These are phyloP conservation scores for Macrosteles quadrilineatus DNA, from an alignment of 1,140 invertebrate genomes.

Conservation along the genomic window DNA sequence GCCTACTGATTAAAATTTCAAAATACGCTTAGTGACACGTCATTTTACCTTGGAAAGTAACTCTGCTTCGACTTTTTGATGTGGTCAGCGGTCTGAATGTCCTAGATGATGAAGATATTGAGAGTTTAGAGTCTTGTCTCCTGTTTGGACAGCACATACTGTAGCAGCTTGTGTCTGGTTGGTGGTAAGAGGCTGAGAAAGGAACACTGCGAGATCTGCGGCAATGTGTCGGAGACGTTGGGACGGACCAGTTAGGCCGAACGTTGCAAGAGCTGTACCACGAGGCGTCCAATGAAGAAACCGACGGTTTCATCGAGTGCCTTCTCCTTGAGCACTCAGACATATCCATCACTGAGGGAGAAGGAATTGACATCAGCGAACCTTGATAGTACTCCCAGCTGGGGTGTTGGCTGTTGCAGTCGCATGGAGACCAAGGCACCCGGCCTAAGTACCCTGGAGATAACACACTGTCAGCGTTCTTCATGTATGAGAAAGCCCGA, in stretches of 20 bases:
- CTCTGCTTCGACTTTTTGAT: slow-evolving; percentile 42
- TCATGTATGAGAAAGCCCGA: slow-evolving; percentile 45
- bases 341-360: slow-evolving; percentile 28
- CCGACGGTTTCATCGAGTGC: slow-evolving; percentile 43
- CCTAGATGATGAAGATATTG: slow-evolving; percentile 20
- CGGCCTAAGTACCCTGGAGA: slow-evolving; percentile 37
- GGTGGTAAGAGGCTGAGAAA: slow-evolving; percentile 22
- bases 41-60: slow-evolving; percentile 56
- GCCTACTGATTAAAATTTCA: too few relatives aligned
- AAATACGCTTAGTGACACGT: too few relatives aligned
- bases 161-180: neutral
- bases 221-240: slow-evolving; percentile 55
- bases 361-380: slow-evolving; percentile 31
- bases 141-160: slow-evolving; percentile 13
- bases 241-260: slow-evolving; percentile 55
- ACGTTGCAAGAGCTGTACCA: slow-evolving; percentile 46
- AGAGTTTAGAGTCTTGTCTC: slow-evolving; percentile 10
- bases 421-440: slow-evolving; percentile 39
- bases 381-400: slow-evolving; percentile 46
- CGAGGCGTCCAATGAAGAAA: slow-evolving; percentile 53
- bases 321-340: slow-evolving; percentile 33
- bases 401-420: slow-evolving; percentile 32
- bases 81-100: slow-evolving; percentile 9
- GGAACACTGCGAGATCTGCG: slow-evolving; percentile 39
- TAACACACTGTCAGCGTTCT: slow-evolving; percentile 40